These are phyloP conservation scores for Lissonota sp. DNA, from an alignment of 2,888 invertebrate species.

Conservation along the genomic window DNA sequence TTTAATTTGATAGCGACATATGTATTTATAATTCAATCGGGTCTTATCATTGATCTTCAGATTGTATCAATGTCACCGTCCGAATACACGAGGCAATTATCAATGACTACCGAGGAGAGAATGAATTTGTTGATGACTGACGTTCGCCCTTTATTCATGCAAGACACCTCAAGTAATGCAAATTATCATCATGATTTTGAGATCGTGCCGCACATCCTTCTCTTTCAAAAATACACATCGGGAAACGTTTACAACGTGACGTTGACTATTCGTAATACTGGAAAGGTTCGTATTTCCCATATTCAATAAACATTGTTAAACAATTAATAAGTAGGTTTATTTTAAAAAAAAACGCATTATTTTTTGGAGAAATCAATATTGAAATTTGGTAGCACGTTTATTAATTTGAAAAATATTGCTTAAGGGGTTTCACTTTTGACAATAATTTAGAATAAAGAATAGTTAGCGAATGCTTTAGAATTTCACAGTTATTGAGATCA, in stretches of 20 bases:
- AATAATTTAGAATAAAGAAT: too few species aligned
- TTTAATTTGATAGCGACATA: too few species aligned
- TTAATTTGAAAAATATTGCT: constrained; percentile 25
- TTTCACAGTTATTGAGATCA: too few species aligned
- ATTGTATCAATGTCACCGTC: constrained; percentile 69
- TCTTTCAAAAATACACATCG: constrained; percentile 87
- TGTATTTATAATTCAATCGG: not conserved
- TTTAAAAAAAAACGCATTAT: too few species aligned
- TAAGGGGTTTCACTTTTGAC: not conserved
- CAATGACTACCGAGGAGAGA: constrained; percentile 72
- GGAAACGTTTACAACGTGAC: constrained; percentile 85
- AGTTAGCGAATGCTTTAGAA: too few species aligned
- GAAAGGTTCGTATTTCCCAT: constrained; percentile 84
- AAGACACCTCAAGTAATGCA: constrained; percentile 10
- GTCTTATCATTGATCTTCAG: constrained; percentile 18
- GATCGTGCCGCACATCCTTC: constrained; percentile 84
- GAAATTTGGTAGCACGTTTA: not conserved
- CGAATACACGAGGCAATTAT: constrained; percentile 74
- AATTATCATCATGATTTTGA: constrained; percentile 63
- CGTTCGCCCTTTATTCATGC: constrained; percentile 28
- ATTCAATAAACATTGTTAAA: constrained; percentile 85
- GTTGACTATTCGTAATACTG: constrained; percentile 86
- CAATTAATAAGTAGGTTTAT: too few species aligned
- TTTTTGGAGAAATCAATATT: too few species aligned
- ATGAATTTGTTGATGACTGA: constrained; percentile 65